Evolutionary conservation across 2,797 vertebrate species (phyloP), one percentile per base, ranked within the genome.

Genomic region (Coregonus sp.): DNA sequence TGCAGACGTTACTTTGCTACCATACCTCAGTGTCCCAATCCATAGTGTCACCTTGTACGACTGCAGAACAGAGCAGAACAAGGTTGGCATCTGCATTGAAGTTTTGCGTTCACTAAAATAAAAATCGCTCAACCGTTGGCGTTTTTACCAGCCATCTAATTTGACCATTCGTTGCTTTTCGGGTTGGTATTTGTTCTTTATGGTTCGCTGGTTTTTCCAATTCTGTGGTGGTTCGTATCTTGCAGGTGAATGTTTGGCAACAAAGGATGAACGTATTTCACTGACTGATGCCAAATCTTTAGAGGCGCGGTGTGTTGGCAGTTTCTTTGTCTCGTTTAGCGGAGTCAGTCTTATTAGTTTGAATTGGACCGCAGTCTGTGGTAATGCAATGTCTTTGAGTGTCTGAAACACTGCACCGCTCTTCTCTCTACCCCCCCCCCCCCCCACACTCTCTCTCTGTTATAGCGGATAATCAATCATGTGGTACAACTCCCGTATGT

Each of bases 21-120:
- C 47, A 56, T 40, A 40, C 25, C 29, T 33, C 29, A 66, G 31
- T 14, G 29, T 66, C 66, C 72, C 80, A 74, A 75, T 81, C 63
- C 84, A 83, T 88, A 74, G 80, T 89, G 91, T 93, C 90, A 93
- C 90, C 92, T 92, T 92, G 88, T 66, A 61, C 78, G 86, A 40
- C 84, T 85, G 90, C 88, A 86, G 82, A 83, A 85, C 80, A 79
- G 78, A 84, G 81, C 6, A 5, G n/a, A 25, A 61, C 6, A 20
- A 61, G n/a, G 20, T 61, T 83, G 88, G 87, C 86, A 89, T 81
- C 84, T 89, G 79, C 80, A 81, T 86, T 86, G 37, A 52, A 67
- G 82, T 51, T 82, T 75, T 80, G 79, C 59, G 18, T 75, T 59
- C 63, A 15, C 20, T 5, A 63, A 29, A 63, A 63, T 7, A 25